A percentile compares a stretch with the other conserved stretches of the same genome.
phyloP scores from a whole-genome alignment of 2,888 invertebrate species.

The Ganaspis brasiliensis region DNA sequence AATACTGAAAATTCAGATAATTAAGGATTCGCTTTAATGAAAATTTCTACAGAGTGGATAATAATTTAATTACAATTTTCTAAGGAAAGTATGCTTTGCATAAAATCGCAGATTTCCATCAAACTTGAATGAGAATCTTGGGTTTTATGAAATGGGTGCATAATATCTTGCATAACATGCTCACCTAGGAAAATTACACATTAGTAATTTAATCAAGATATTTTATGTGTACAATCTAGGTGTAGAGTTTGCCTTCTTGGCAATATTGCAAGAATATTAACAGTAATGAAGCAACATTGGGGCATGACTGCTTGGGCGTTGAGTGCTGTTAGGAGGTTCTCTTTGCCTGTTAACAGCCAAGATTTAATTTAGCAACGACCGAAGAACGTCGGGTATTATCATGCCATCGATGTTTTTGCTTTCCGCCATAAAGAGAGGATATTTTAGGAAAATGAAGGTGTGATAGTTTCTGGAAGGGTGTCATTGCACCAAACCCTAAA shows the following conservation, averaged over 20 bases:
- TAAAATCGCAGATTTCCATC: not conserved
- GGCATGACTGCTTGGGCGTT: not conserved
- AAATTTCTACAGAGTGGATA: no score
- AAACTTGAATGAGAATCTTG: not conserved
- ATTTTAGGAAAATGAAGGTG: conserved; percentile 21
- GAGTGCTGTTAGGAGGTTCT: conserved; percentile 21
- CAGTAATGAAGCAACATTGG: conserved; percentile 29
- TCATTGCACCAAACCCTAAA: conserved; percentile 7
- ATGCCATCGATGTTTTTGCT: conserved; percentile 11
- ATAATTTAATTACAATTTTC: no score
- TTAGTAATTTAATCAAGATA: conserved; percentile 25
- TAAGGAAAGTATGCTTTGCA: not conserved
- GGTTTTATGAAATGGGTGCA: not conserved
- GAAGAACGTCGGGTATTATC: not conserved
- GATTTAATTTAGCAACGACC: conserved; percentile 12
- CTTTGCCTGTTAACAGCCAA: conserved; percentile 2
- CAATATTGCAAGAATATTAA: conserved; percentile 22
- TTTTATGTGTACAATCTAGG: conserved; percentile 20
- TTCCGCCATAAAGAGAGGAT: not conserved
- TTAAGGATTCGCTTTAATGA: no score
- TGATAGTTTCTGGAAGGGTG: not conserved
- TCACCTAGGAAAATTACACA: not conserved
- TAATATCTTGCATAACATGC: not conserved
- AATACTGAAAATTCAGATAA: no score
- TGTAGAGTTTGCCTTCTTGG: not conserved